These are phyloP conservation scores for Eriocheir sinensis DNA, from an alignment of 1,140 invertebrate genomes.

Conservation along the genomic window DNA sequence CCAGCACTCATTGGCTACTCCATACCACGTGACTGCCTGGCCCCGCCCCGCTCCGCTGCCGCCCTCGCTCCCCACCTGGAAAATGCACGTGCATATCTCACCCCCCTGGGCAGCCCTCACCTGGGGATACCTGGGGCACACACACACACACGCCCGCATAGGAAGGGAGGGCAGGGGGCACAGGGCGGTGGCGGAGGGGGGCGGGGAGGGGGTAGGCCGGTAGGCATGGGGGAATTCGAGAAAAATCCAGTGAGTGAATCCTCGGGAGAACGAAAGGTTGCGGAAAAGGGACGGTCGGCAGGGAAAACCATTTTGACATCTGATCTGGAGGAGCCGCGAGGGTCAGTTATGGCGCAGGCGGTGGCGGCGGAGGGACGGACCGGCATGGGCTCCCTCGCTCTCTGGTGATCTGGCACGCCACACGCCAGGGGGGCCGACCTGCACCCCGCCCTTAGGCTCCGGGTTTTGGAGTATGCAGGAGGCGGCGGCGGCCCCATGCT, in stretches of 20 bases:
- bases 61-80: not conserved
- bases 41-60: not conserved
- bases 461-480: not conserved
- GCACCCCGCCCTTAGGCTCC: not conserved
- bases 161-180: no score
- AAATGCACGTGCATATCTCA: not conserved
- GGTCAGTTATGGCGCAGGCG: not conserved
- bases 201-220: no score
- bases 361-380: not conserved
- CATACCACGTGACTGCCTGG: not conserved
- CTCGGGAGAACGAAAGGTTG: not conserved
- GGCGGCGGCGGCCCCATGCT: no score
- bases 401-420: not conserved
- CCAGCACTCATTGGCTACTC: not conserved
- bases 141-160: no score
- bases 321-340: not conserved
- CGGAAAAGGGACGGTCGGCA: not conserved
- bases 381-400: not conserved
- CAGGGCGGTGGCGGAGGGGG: no score
- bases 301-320: slow-evolving; percentile 2
- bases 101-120: no score
- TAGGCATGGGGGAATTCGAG: not conserved
- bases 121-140: no score
- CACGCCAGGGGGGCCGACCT: not conserved
- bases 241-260: not conserved